Conservation (phyloP, 2,888 invertebrate species). For the Beris chalybata region DNA sequence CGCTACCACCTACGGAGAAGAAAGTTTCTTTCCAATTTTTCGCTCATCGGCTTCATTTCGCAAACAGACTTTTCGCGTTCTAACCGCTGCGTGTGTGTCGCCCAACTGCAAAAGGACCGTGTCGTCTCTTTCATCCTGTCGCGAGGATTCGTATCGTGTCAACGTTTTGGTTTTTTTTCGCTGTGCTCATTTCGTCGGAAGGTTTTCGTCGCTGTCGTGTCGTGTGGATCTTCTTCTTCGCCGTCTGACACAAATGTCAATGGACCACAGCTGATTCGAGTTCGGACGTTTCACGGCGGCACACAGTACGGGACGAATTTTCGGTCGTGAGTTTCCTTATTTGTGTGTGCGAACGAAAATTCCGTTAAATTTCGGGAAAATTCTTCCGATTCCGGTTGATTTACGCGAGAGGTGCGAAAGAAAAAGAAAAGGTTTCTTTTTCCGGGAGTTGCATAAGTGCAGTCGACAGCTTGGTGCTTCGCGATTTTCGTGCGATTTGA, state of each 20-base stretch:
- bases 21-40: conserved; percentile 14
- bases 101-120: conserved; percentile 19
- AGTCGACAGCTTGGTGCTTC: conserved; percentile 7
- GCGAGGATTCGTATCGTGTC: conserved; percentile 39
- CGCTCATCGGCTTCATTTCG: not conserved
- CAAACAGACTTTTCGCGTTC: conserved; percentile 5
- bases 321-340: conserved; percentile 7
- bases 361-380: not conserved
- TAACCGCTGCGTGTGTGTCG: conserved; percentile 4
- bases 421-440: conserved; percentile 10
- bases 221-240: not conserved
- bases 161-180: not conserved
- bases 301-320: conserved; percentile 8
- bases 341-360: not conserved
- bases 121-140: conserved; percentile 29
- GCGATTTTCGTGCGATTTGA: not conserved
- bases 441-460: conserved; percentile 29
- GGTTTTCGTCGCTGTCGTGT: conserved; percentile 2
- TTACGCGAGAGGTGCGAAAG: conserved; percentile 1
- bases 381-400: not conserved
- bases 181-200: not conserved
- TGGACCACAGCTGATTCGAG: conserved; percentile 27
- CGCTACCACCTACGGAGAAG: conserved; percentile 24
- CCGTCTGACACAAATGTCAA: conserved; percentile 10
- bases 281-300: conserved; percentile 23